Base-by-base conservation (phyloP, 2,888 invertebrate genomes). In the Andrena chrysosceles region DNA sequence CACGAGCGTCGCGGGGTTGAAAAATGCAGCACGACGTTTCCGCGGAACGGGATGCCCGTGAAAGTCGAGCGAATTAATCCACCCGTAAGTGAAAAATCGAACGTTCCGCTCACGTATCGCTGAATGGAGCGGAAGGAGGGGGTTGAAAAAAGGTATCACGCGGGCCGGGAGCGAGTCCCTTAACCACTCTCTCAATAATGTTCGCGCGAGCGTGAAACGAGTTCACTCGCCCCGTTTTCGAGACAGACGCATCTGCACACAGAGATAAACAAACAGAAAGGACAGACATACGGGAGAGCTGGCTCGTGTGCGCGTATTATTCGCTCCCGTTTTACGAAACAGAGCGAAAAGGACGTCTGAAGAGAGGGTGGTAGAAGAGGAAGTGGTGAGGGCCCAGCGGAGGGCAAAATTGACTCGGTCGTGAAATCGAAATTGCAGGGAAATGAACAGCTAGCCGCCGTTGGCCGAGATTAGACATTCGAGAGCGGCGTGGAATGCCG, bases 121-220 rank as follows among this genome's bases (percentile, higher is more conserved):
- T 48, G 8, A 5, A 52, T 16, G 13, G 49, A n/a, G 29, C n/a
- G 54, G 20, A 20, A 13, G 20, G 10, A 4, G 13, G 63, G 63
- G 69, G 60, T 16, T 42, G 42, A 16, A 77, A 63, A 73, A 70
- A 75, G 13, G 56, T 52, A 71, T 31, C 56, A 60, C 56, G 8
- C 10, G 42, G 59, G n/a, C 74, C 69, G 63, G 64, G 59, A 66
- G 73, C 66, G 77, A 60, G 83, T 81, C 83, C 70, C 79, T 86
- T 81, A 83, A 86, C 84, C 76, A 72, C 79, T 86, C 87, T 83
- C 86, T 89, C 90, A 85, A 90, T 91, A 91, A 91, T 85, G 87
- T 87, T 91, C 90, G 90, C 73, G 90, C 87, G 85, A 90, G 90
- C 91, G 87, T 91, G 90, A 91, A 91, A 91, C 89, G 89, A 91